phyloP scores from a whole-genome alignment of 2,113 vertebrate genomes.

The Miniopterus natalensis region DNA sequence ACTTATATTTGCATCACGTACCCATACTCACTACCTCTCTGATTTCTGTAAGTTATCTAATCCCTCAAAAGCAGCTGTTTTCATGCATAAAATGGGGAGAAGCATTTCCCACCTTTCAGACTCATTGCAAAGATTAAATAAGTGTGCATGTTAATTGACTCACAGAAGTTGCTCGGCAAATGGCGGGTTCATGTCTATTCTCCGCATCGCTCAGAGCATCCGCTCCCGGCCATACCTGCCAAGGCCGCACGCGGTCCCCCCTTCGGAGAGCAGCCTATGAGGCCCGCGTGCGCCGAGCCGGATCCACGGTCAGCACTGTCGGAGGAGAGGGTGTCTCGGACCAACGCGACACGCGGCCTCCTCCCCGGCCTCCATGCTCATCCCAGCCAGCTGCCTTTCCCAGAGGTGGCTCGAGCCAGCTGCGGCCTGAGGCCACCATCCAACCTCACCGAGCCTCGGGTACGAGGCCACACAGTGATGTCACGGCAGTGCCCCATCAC shows the following conservation, averaged over 20 bases:
- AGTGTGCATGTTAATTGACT: background rate
- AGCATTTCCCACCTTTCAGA: background rate
- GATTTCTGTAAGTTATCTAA: background rate
- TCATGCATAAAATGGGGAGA: background rate
- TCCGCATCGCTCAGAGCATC: background rate
- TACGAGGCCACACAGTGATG: too few species aligned
- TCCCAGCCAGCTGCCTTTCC: background rate
- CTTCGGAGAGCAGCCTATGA: background rate
- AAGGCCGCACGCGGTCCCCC: background rate
- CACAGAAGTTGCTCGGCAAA: background rate
- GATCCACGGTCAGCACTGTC: background rate
- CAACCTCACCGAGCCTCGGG: accelerated
- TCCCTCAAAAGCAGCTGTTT: background rate
- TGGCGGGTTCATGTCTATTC: background rate
- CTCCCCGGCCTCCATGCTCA: accelerated
- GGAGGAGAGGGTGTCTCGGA: background rate
- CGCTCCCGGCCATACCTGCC: background rate
- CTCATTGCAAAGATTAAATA: background rate
- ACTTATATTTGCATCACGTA: background rate
- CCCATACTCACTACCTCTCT: background rate
- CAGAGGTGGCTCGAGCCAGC: too few species aligned
- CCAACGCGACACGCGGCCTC: accelerated
- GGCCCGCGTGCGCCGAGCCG: background rate
- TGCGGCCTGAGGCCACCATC: background rate
- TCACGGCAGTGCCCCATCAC: background rate